A percentile compares a stretch with the other conserved stretches of the same genome.
Evolutionary conservation across 2,888 invertebrate species (phyloP).

Genomic region (Mythimna albipuncta): DNA sequence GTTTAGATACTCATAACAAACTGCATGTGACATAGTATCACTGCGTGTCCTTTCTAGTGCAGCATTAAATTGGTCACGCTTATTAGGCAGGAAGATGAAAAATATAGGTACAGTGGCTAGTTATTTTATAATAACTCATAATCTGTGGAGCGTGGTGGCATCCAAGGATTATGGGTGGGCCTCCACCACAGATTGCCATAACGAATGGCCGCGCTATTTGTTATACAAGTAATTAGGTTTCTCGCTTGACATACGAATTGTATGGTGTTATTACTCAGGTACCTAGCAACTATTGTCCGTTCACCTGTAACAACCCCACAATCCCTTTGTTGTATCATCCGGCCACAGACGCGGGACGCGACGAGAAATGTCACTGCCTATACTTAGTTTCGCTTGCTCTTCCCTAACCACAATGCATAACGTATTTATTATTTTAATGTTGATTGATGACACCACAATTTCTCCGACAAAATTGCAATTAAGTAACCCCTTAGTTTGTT

Average conservation of each 20-base stretch:
- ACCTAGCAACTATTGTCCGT: constrained; percentile 9
- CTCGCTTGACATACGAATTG: constrained; percentile 15
- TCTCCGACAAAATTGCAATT: constrained; percentile 24
- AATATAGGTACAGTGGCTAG: background rate
- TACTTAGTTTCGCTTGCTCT: constrained; percentile 37
- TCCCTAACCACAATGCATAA: constrained; percentile 30
- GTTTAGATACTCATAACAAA: background rate
- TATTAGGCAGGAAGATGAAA: constrained; percentile 25
- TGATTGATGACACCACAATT: constrained; percentile 11
- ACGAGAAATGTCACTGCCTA: constrained; percentile 12
- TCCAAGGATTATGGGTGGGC: constrained; percentile 18
- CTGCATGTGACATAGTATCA: constrained; percentile 5
- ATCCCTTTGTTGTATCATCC: constrained; percentile 5
- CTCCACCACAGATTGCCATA: constrained; percentile 2
- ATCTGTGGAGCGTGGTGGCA: constrained; percentile 34
- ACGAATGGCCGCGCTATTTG: constrained; percentile 15
- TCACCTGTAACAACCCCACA: constrained; percentile 21
- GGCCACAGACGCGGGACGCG: background rate
- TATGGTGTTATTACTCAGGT: constrained; percentile 8
- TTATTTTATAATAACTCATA: constrained; percentile 30
- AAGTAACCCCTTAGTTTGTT: constrained; percentile 11
- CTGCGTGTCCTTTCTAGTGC: constrained; percentile 8
- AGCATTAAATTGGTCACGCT: constrained; percentile 34
- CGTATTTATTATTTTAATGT: constrained; percentile 12
- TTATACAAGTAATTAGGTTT: constrained; percentile 21